phyloP scores from a whole-genome alignment of 1,140 invertebrate species.

The Apolygus lucorum region DNA sequence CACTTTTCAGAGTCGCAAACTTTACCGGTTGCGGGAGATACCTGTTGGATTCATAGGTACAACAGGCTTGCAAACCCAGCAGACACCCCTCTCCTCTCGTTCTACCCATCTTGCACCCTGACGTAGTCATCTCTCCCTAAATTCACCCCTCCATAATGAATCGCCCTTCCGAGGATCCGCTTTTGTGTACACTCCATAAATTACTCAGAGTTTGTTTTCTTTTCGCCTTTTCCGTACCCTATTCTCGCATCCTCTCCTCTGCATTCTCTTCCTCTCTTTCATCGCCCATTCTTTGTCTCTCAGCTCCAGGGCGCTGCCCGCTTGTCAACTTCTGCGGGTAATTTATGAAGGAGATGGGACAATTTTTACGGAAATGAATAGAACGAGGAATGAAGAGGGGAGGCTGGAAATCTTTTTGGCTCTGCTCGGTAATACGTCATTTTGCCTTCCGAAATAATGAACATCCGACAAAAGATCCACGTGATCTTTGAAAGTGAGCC shows the following conservation, averaged over 20 bases:
- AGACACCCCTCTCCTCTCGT: no score
- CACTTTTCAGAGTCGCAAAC: no score
- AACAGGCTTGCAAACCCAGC: no score
- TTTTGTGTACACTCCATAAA: background rate
- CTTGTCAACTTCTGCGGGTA: background rate
- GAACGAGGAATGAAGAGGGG: no score
- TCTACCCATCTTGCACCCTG: no score
- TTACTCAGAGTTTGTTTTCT: background rate
- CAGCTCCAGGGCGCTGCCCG: background rate
- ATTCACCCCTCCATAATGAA: background rate
- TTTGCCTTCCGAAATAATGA: no score
- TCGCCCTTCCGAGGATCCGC: background rate
- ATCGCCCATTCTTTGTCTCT: background rate
- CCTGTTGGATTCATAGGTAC: no score
- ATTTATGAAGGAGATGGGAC: background rate
- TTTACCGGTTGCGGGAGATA: no score
- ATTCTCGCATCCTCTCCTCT: background rate
- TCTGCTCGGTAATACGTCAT: background rate
- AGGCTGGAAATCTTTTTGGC: background rate
- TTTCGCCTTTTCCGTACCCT: background rate
- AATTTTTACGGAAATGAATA: no score
- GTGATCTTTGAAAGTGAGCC: no score
- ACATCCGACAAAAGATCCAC: no score
- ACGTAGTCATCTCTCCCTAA: background rate
- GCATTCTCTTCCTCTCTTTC: no score